Evolutionary conservation across 2,797 vertebrate genomes (phyloP).

Genomic region (Neosilurus hyrtlii): DNA sequence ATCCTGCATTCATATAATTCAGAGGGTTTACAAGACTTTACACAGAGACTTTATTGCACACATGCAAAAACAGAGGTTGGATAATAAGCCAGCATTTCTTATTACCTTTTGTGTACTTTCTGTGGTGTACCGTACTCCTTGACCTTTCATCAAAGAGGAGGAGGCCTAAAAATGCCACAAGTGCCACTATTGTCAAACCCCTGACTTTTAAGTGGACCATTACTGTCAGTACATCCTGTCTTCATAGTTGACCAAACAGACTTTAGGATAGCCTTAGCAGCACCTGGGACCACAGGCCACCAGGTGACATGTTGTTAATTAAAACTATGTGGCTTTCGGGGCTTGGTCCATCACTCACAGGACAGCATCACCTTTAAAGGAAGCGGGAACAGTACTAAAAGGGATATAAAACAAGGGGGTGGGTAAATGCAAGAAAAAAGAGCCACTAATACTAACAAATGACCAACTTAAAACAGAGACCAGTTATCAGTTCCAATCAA

Average conservation of each 20-base stretch:
- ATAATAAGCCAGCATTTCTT: constrained; percentile 28
- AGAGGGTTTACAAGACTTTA: neutral
- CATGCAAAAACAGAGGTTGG: neutral
- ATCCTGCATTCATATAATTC: constrained; percentile 7
- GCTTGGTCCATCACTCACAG: constrained; percentile 53
- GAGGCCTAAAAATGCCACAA: constrained; percentile 49
- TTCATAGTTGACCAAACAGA: constrained; percentile 30
- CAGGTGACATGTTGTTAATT: constrained; percentile 59
- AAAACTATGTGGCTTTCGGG: constrained; percentile 54
- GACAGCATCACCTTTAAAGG: constrained; percentile 48
- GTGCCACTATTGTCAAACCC: constrained; percentile 48
- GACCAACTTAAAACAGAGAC: constrained; percentile 44
- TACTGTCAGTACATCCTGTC: constrained; percentile 45
- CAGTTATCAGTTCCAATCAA: constrained; percentile 4
- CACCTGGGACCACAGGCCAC: constrained; percentile 46
- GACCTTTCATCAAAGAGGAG: constrained; percentile 55
- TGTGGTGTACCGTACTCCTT: constrained; percentile 37
- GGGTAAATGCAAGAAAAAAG: constrained; percentile 21
- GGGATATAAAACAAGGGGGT: constrained; percentile 15
- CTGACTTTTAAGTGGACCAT: constrained; percentile 57
- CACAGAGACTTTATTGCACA: constrained; percentile 17
- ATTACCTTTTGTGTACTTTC: constrained; percentile 32
- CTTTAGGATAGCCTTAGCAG: constrained; percentile 44
- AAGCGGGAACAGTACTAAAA: constrained; percentile 26
- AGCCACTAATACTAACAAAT: constrained; percentile 57